phyloP scores from a whole-genome alignment of 2,888 invertebrate genomes.

The Drosophila mimica region DNA sequence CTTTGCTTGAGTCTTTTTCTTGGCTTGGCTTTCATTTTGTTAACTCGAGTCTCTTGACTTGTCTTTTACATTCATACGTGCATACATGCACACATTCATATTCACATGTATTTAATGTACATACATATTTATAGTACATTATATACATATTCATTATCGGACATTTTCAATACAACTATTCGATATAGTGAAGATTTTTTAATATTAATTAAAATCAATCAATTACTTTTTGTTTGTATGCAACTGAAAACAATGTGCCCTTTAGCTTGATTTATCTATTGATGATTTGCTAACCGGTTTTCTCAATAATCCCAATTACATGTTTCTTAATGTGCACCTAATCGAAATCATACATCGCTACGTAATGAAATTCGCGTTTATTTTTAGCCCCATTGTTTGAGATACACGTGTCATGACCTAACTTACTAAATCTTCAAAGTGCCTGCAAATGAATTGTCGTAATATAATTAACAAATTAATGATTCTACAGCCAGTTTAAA shows the following conservation, averaged over 20 bases:
- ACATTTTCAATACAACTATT: constrained; percentile 12
- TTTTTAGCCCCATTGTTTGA: constrained; percentile 68
- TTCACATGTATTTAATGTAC: constrained; percentile 9
- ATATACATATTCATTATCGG: constrained; percentile 33
- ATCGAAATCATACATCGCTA: constrained; percentile 35
- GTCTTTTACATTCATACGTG: constrained; percentile 31
- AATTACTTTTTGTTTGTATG: constrained; percentile 9
- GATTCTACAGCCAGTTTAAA: neutral
- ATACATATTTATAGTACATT: constrained; percentile 1
- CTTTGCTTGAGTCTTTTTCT: constrained; percentile 53
- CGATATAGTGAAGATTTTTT: neutral
- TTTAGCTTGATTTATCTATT: constrained; percentile 9
- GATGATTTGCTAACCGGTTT: constrained; percentile 70
- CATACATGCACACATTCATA: neutral
- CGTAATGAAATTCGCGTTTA: constrained; percentile 45
- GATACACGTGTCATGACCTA: constrained; percentile 67
- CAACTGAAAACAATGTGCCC: constrained; percentile 15
- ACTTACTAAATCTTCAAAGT: constrained; percentile 50
- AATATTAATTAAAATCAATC: neutral
- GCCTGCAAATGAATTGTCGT: constrained; percentile 17
- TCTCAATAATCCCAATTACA: constrained; percentile 13
- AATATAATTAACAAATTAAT: neutral
- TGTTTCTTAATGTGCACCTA: constrained; percentile 39
- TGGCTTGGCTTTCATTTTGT: constrained; percentile 61
- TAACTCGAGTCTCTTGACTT: constrained; percentile 36